Evolutionary conservation across 92 coral and sea anemone genomes (phyloP), one percentile per base, ranked within the genome.

Genomic region (Micromussa lordhowensis): DNA sequence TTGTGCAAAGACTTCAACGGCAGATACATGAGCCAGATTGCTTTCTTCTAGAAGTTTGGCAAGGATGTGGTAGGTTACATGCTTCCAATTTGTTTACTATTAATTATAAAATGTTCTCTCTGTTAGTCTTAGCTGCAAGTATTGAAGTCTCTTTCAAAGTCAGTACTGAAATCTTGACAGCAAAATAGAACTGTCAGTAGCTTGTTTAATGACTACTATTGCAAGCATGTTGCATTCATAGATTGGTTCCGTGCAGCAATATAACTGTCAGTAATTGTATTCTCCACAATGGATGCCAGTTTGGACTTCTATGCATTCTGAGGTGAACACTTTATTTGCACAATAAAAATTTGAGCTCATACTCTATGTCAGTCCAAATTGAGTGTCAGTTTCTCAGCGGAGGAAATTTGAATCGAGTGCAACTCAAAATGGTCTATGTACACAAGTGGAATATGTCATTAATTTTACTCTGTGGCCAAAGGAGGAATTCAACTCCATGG

Each of bases 41-140:
- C 78, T 98, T 86, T 87, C 95, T 98, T 30, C 93, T 96, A 3
- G 99, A 98, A 94, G 89, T 98, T 14, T 98, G 99, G 99, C 97
- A 98, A 75, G 99, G 99, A 82, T 98, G 99, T 94, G 99, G 99
- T 98, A 94, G 68, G 98, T 49, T 51, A 15, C 44, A 29, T 53
- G 68, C 44, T 82, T n/a, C 44, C 38, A 61, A 80, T 19, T 54
- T 28, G 54, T 49, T n/a, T 3, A 8, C 19, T 34, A 18, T 15
- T 70, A 35, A 35, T 35, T 1, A 44, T 44, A 6, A 69, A 69
- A 29, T 69, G 21, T 28, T 9, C 40, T 68, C 28, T 30, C 36
- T 31, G 44, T 29, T 71, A 24, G 76, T 32, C 8, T 17, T 24
- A 32, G 22, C 34, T 71, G 21, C 12, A 44, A 9, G 8, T 44